Evolutionary conservation across 2,888 invertebrate genomes (phyloP), one percentile per base, ranked within the genome.

Genomic region (Leptogaster cylindrica): DNA sequence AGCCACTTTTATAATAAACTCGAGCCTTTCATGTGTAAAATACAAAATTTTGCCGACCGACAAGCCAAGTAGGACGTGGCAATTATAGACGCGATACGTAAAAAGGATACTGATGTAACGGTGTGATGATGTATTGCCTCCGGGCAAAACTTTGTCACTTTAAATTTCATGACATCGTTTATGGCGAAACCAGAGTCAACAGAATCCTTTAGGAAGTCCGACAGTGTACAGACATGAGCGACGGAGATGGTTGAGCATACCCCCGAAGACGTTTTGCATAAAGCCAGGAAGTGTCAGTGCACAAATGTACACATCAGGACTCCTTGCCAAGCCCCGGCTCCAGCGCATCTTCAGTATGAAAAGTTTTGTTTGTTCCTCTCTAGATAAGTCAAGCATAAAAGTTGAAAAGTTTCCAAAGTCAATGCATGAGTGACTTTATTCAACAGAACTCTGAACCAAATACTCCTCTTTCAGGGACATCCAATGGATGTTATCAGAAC

Each of bases 111-210:
- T 55, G 18, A 23, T 1, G 12, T 14, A n/a, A 6, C 48, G 12
- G 44, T 48, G 23, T 39, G 55, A 55, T 36, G 36, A 23, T 55
- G 39, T n/a, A 55, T 3, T 20, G 33, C 36, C 2, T 16, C 4
- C 8, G 39, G 55, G 55, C 39, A 55, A 46, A 46, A 55, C 36
- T 55, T 39, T 39, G 25, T 36, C 55, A 36, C 55, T 55, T 55
- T 55, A 67, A 67, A 67, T 64, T 67, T 67, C 63, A 67, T 67
- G 67, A 36, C 63, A 67, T 52, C 63, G 63, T 67, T 67, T 67
- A 63, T 18, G 41, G 14, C 28, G 33, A 51, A 67, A 67, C 41
- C 51, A 67, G 51, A 63, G 67, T 63, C 50, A 67, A 67, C 67
- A 67, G 20, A 23, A 41, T 51, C 63, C 61, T 64, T 14, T n/a